These are phyloP conservation scores for Gisinianus flammeolus DNA, from an alignment of 2,888 invertebrate species.

Conservation along the genomic window DNA sequence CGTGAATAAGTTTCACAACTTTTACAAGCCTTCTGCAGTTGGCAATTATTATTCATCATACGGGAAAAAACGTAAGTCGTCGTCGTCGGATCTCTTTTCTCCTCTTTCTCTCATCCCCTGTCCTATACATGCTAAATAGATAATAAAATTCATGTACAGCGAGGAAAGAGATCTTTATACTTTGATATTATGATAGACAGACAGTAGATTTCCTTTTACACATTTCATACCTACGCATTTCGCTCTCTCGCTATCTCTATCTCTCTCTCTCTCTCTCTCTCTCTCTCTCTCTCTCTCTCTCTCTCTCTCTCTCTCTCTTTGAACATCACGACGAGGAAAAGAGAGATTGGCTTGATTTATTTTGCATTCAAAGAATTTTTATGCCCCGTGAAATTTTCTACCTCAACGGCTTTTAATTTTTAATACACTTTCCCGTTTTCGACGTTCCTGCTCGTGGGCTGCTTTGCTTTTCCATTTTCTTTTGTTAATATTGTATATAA, in stretches of 20 bases:
- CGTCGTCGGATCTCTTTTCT: background rate
- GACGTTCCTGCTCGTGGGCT: background rate
- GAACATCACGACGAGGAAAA: too few relatives aligned
- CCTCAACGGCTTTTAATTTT: constrained; percentile 5
- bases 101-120: background rate
- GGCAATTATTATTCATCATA: constrained; percentile 34
- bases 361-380: constrained; percentile 13
- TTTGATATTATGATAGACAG: too few relatives aligned
- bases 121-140: too few relatives aligned
- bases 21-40: constrained; percentile 68
- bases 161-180: too few relatives aligned
- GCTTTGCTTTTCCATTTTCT: background rate
- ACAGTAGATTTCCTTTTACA: background rate
- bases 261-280: too few relatives aligned
- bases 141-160: too few relatives aligned
- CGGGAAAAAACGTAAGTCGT: constrained; percentile 42
- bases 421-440: background rate
- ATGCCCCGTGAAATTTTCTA: constrained; percentile 4
- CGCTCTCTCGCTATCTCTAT: too few relatives aligned
- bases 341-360: background rate
- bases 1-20: constrained; percentile 54
- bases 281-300: background rate
- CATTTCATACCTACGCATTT: background rate
- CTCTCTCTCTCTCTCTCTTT: too few relatives aligned
- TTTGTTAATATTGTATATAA: background rate